Evolutionary conservation across 2,113 vertebrate species (phyloP).

Genomic region (Petromus typicus): DNA sequence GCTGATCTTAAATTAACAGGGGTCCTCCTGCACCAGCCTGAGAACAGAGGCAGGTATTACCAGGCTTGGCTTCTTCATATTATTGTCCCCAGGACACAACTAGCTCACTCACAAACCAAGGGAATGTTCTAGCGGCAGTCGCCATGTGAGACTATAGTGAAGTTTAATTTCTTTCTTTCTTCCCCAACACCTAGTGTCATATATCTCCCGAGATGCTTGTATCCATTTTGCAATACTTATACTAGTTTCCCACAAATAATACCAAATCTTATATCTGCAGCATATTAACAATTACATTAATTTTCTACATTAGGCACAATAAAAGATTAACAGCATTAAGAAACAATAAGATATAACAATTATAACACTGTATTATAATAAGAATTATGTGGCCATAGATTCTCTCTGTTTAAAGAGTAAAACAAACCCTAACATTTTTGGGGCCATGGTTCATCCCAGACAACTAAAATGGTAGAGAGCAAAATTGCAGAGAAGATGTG

Average conservation of each 20-base stretch:
- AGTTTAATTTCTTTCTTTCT: constrained; percentile 16
- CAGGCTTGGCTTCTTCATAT: neutral
- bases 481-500: neutral
- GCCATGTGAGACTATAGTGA: neutral
- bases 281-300: neutral
- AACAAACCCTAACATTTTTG: neutral
- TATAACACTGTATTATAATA: neutral
- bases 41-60: neutral
- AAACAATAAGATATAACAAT: neutral
- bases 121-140: neutral
- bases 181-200: neutral
- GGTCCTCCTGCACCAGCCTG: neutral
- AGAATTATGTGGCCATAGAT: neutral
- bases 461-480: neutral
- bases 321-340: neutral
- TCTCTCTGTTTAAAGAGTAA: neutral
- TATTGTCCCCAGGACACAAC: neutral
- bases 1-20: neutral
- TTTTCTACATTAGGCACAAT: neutral
- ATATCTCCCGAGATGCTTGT: neutral
- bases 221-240: neutral
- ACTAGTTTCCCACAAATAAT: neutral
- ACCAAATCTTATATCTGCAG: neutral
- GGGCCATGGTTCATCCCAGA: neutral
- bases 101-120: neutral